Conservation (phyloP, 35 echinoderm and acorn worm genomes). For the Hemicentrotus pulcherrimus region DNA sequence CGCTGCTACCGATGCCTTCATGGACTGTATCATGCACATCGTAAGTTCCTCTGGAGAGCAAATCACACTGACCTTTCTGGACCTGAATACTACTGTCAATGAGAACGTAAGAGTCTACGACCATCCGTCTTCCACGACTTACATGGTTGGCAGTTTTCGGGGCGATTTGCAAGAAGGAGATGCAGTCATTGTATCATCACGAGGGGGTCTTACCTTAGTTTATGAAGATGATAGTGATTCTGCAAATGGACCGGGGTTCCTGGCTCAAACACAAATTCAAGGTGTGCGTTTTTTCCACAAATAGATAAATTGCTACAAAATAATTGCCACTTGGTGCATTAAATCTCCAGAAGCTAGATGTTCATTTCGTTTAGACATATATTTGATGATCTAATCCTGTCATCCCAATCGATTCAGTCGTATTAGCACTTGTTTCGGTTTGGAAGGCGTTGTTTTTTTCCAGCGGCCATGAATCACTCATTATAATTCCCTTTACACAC, state of each 20-base stretch:
- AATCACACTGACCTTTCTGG: not conserved
- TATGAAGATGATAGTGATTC: not conserved
- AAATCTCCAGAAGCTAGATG: no score
- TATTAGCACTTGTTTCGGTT: no score
- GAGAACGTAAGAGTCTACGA: not conserved
- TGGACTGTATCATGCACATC: not conserved
- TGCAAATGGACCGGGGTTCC: not conserved
- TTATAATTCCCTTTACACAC: no score
- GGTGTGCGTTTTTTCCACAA: not conserved
- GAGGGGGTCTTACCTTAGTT: not conserved
- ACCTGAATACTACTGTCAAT: not conserved
- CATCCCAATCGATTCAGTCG: no score
- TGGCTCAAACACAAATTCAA: not conserved
- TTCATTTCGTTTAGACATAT: no score
- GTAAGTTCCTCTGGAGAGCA: not conserved
- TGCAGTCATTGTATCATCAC: not conserved
- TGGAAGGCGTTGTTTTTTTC: no score
- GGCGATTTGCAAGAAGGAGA: not conserved
- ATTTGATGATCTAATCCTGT: no score
- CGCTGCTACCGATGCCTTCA: not conserved
- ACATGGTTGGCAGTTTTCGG: not conserved
- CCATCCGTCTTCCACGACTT: not conserved
- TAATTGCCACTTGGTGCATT: no score
- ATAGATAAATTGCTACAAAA: no score
- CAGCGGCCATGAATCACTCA: no score